Percentiles rank a stretch among this genome's conserved stretches.
Conservation (phyloP, 2,797 vertebrate genomes). For the Pangasius mekongensis region DNA sequence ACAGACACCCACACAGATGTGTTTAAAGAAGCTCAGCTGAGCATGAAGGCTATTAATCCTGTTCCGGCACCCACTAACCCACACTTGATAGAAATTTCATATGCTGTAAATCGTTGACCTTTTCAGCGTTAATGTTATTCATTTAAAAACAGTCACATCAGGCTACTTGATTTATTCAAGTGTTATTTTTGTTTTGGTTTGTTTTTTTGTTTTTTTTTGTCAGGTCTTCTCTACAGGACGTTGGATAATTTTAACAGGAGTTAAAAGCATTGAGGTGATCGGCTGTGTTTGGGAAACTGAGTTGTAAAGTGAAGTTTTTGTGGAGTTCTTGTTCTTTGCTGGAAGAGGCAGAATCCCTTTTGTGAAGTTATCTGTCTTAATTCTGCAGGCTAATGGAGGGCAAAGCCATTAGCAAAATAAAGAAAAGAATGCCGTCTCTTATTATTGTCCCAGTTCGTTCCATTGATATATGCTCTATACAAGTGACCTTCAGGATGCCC, state of each 20-base stretch:
- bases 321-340: constrained; percentile 7
- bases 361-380: constrained; percentile 73
- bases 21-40: constrained; percentile 55
- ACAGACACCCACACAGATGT: constrained; percentile 50
- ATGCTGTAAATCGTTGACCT: constrained; percentile 57
- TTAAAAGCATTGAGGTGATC: constrained; percentile 50
- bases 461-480: constrained; percentile 34
- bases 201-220: neutral
- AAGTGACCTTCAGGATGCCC: constrained; percentile 47
- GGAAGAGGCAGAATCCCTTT: constrained; percentile 34
- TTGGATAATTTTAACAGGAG: constrained; percentile 64
- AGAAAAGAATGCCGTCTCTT: constrained; percentile 65
- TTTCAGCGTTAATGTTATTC: constrained; percentile 59
- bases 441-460: constrained; percentile 63
- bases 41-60: constrained; percentile 50
- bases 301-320: constrained; percentile 41
- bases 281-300: constrained; percentile 59
- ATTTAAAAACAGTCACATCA: constrained; percentile 57
- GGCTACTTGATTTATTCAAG: constrained; percentile 55
- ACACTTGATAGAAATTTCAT: constrained; percentile 53
- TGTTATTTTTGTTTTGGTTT: neutral
- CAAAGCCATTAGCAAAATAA: constrained; percentile 72
- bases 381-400: constrained; percentile 73
- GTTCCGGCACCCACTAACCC: constrained; percentile 52
- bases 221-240: constrained; percentile 53